These are phyloP conservation scores for Callopanchax toddi DNA, from an alignment of 2,113 vertebrate genomes.

Conservation along the genomic window DNA sequence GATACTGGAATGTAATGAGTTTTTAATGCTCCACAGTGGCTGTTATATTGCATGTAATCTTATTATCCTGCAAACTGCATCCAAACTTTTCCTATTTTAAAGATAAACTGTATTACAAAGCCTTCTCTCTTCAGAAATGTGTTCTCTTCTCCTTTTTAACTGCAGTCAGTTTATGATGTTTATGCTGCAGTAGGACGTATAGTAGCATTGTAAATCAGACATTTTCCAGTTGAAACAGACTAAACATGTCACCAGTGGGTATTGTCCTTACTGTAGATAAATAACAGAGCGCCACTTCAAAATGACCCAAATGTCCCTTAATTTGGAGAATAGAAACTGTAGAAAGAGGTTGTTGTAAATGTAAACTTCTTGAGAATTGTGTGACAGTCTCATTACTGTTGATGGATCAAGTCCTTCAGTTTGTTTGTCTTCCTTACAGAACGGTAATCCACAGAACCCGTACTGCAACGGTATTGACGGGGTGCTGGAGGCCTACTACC, in stretches of 20 bases:
- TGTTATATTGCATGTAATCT: slow-evolving; percentile 17
- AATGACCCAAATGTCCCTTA: too few species aligned
- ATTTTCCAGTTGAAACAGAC: too few species aligned
- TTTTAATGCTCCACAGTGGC: too few species aligned
- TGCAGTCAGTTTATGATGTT: too few species aligned
- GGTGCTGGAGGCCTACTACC: slow-evolving; percentile 95
- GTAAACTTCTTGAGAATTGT: not conserved
- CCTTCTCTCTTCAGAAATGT: not conserved
- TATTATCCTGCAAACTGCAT: slow-evolving; percentile 28
- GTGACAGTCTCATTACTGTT: too few species aligned
- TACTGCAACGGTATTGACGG: slow-evolving; percentile 96
- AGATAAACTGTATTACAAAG: not conserved
- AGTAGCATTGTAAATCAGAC: too few species aligned
- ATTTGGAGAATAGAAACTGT: not conserved
- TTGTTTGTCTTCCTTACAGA: slow-evolving; percentile 82
- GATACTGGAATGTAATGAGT: not conserved
- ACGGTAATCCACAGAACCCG: slow-evolving; percentile 95
- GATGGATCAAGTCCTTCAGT: too few species aligned
- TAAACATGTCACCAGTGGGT: too few species aligned
- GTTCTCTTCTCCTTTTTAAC: not conserved
- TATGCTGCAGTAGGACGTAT: too few species aligned
- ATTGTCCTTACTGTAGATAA: too few species aligned
- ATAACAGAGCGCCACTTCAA: too few species aligned
- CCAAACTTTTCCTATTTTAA: slow-evolving; percentile 4
- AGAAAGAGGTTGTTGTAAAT: not conserved